These are phyloP conservation scores for Ferdinandea cuprea DNA, from an alignment of 2,888 invertebrate genomes.

Conservation along the genomic window DNA sequence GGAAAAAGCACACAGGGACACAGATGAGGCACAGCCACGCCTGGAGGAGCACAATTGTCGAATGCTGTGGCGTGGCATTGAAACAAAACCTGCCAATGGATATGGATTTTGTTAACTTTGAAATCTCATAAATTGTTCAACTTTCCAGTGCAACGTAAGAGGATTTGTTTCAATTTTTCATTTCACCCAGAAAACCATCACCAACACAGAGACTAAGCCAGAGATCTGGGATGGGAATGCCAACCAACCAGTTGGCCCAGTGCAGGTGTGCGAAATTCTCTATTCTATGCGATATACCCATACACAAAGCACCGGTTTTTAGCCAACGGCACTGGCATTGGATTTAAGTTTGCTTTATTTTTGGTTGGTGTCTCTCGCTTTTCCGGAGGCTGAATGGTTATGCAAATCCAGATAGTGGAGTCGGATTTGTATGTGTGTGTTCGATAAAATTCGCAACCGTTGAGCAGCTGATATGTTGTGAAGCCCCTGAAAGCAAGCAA, in stretches of 20 bases:
- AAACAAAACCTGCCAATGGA: slow-evolving; percentile 86
- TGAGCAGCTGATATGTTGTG: background rate
- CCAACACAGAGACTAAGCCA: no score
- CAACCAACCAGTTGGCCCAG: slow-evolving; percentile 60
- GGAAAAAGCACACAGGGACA: slow-evolving; percentile 51
- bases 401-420: slow-evolving; percentile 44
- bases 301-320: slow-evolving; percentile 47
- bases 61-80: slow-evolving; percentile 86
- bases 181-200: slow-evolving; percentile 15
- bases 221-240: slow-evolving; percentile 45
- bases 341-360: slow-evolving; percentile 26
- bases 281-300: no score
- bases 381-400: slow-evolving; percentile 58
- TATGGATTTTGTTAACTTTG: slow-evolving; percentile 84
- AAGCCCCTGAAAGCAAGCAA: background rate
- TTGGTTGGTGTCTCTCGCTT: slow-evolving; percentile 32
- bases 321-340: slow-evolving; percentile 50
- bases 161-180: slow-evolving; percentile 18
- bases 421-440: slow-evolving; percentile 10
- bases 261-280: slow-evolving; percentile 69
- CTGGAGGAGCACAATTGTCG: slow-evolving; percentile 89
- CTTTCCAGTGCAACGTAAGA: slow-evolving; percentile 1
- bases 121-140: slow-evolving; percentile 27
- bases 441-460: slow-evolving; percentile 39
- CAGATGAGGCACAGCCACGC: slow-evolving; percentile 84